Evolutionary conservation across 2,888 invertebrate species (phyloP).

Genomic region (Scaptomyza parva): DNA sequence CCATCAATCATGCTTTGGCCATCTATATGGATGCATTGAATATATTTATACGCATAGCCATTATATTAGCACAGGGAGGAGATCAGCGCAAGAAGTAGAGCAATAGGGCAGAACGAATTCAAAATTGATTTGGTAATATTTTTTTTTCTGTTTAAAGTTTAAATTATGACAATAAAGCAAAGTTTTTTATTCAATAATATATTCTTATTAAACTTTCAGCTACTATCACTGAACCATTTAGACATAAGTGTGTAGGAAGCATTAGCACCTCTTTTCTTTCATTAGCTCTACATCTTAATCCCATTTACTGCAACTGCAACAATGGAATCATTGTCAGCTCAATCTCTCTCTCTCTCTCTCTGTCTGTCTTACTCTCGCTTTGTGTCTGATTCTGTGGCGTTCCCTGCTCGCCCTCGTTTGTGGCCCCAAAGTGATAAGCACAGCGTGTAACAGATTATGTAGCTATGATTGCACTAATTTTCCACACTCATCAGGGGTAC

Average conservation of each 20-base stretch:
- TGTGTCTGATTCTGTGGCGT: not conserved
- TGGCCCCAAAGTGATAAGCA: constrained; percentile 38
- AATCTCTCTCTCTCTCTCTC: not conserved
- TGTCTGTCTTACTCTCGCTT: not conserved
- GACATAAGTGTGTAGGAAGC: not conserved
- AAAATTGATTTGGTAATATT: constrained; percentile 23
- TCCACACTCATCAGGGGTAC: constrained; percentile 29
- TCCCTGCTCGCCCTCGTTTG: not conserved
- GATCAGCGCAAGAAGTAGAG: constrained; percentile 83
- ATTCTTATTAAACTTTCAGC: not conserved
- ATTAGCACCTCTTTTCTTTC: constrained; percentile 7
- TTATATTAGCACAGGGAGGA: constrained; percentile 90
- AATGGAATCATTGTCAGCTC: constrained; percentile 11
- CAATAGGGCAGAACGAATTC: not conserved
- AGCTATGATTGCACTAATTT: constrained; percentile 55
- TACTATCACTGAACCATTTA: constrained; percentile 4
- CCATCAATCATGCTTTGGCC: constrained; percentile 96
- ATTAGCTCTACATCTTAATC: not conserved
- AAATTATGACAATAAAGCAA: not conserved
- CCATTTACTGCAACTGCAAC: constrained; percentile 5
- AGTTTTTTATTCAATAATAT: no score
- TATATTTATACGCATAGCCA: constrained; percentile 97
- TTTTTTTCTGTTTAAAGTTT: no score
- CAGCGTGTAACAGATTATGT: constrained; percentile 36
- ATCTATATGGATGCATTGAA: constrained; percentile 98